Base-by-base conservation (phyloP, 1,140 invertebrate species). In the Hirudo medicinalis region DNA sequence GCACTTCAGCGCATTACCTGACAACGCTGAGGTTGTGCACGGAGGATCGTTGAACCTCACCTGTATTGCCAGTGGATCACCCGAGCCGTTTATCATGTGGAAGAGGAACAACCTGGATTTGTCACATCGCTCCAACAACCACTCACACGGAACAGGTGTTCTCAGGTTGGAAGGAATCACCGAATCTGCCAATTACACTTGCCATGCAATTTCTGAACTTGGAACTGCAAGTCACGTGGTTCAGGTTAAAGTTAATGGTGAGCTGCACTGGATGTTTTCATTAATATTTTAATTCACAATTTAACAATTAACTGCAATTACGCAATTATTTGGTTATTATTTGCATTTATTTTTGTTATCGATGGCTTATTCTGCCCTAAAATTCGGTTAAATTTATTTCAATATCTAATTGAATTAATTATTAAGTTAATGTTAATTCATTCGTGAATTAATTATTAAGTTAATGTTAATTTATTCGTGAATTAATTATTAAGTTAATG, bases 21-120 rank as follows among this genome's bases (percentile, higher is more conserved):
- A 91, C 15, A 79, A 89, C 27, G 89, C 87, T 69, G 91, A 95
- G 80, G 92, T 98, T 36, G 91, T 91, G 87, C 84, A 93, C 20
- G 92, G 92, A 11, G 88, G 88, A 0, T 89, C 89, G 77, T 83
- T 97, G 66, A 97, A 95, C 80, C 83, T 99, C 66, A 94, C 92
- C 55, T 98, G 96, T 80, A 92, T 97, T 19, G 96, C 94, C 20
- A 89, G 92, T 11, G 95, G 96, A 0, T 92, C 94, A 0, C 96
- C 96, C 0, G 96, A 97, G 92, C 96, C 96, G 0, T 89, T 87
- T 76, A 93, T 99, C 67, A 94, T 92, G 82, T 99, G 94, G 94
- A 87, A 90, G 72, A 90, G 91, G 82, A 92, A 89, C 78, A 77
- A 76, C 0, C 89, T 91, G 79, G 90, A 92, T 80, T 88, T 91